Base-by-base conservation (phyloP, 2,888 invertebrate genomes). In the Volucella inflata region DNA sequence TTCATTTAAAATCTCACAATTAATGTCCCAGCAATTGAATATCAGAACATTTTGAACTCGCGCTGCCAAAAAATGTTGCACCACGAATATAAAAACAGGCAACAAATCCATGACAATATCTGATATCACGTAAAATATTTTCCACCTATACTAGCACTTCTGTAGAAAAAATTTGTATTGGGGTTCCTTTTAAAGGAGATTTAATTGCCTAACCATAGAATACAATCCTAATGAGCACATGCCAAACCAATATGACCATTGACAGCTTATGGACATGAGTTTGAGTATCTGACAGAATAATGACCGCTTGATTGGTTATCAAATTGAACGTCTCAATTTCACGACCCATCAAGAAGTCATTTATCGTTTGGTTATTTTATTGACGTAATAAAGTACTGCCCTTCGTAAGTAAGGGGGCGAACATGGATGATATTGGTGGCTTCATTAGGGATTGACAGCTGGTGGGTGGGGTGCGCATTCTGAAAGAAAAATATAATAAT, bases 1-100 rank as follows among this genome's bases (percentile, higher is more conserved):
- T 17, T 21, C 11, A 51, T 12, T 1, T 4, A 48, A 10, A 38
- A 62, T 17, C 84, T 84, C 68, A 91, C 92, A 88, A 76, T 87
- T 57, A 48, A 62, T 12, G 60, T 85, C 67, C 90, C 91, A 91
- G 55, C 91, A 91, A 74, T 91, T 90, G 79, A 91, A 90, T 14
- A 91, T 74, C 0, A 89, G 83, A 1, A 90, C 80, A 87, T 87
- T 88, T 11, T 65, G 68, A 38, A 90, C 81, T 64, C 89, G 88
- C 0, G 85, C 76, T 62, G 89, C 84, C 42, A 89, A 44, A 74
- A 90, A 90, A 88, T 91, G 88, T 55, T 89, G 79, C 9, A 90
- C 57, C 71, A 91, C 88, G 8, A 91, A 88, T 60, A 88, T 88
- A 14, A 88, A 89, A 12, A 88, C 21, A 0, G 74, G 48, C 2